Conservation (phyloP, 2,888 invertebrate genomes). For the Drosophila mimetica region DNA sequence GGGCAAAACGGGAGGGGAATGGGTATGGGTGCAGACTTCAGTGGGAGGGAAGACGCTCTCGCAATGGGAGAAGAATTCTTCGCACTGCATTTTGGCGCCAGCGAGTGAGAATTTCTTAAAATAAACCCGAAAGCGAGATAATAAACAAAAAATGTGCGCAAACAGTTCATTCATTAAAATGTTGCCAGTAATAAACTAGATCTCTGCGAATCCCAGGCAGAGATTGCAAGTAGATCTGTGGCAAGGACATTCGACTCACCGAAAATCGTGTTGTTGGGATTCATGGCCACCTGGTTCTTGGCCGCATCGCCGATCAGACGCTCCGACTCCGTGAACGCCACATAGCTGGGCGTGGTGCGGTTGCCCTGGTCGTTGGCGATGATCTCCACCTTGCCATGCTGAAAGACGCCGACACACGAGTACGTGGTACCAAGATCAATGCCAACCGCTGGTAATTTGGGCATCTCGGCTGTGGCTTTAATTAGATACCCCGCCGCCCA, state of each 20-base stretch:
- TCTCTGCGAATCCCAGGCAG: conserved; percentile 2
- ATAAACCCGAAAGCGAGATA: conserved; percentile 41
- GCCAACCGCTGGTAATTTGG: conserved; percentile 83
- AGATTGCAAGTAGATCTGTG: neutral
- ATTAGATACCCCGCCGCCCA: conserved; percentile 69
- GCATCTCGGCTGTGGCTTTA: conserved; percentile 83
- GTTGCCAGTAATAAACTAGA: conserved; percentile 44
- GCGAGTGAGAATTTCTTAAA: conserved; percentile 47
- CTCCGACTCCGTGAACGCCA: conserved; percentile 94
- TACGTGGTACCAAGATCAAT: conserved; percentile 96
- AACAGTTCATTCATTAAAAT: conserved; percentile 63
- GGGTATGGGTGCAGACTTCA: neutral
- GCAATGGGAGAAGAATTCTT: neutral
- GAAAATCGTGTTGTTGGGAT: conserved; percentile 95
- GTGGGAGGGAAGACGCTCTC: conserved; percentile 11
- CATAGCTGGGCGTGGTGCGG: conserved; percentile 90
- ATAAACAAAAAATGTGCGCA: conserved; percentile 32
- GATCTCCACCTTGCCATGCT: conserved; percentile 93
- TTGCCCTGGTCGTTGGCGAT: conserved; percentile 94
- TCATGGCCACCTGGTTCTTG: conserved; percentile 95
- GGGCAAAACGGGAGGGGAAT: too few species aligned
- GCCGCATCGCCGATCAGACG: conserved; percentile 94
- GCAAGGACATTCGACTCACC: conserved; percentile 88
- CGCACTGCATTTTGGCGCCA: conserved; percentile 42
- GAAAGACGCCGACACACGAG: conserved; percentile 96